phyloP scores from a whole-genome alignment of 2,113 vertebrate species.

The Hymenochirus boettgeri region DNA sequence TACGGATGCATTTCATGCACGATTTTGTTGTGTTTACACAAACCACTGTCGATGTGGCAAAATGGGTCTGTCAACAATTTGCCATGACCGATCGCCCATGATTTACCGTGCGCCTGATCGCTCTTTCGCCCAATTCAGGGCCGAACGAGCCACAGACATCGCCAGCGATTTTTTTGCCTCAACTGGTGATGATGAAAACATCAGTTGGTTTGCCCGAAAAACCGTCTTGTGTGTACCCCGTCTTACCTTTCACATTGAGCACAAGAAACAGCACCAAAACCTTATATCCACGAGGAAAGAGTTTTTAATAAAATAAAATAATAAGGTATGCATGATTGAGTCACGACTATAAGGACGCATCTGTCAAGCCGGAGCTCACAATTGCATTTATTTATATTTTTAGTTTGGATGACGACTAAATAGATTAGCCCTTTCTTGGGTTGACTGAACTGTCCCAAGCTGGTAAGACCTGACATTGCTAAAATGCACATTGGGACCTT shows the following conservation, averaged over 20 bases:
- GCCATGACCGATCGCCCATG: too few species aligned
- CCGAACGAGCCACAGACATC: too few species aligned
- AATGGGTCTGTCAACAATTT: too few species aligned
- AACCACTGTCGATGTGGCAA: too few species aligned
- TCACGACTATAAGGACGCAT: not conserved
- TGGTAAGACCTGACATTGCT: constrained; percentile 2
- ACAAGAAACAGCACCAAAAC: constrained; percentile 1
- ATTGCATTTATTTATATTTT: constrained; percentile 26
- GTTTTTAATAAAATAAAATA: constrained; percentile 5
- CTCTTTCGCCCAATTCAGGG: too few species aligned
- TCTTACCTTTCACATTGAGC: not conserved
- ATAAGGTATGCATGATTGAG: constrained; percentile 19
- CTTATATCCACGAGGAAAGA: not conserved
- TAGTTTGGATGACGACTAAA: constrained; percentile 11
- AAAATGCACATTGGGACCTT: not conserved
- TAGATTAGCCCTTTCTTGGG: not conserved
- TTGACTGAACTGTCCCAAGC: not conserved
- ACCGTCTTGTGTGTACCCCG: too few species aligned
- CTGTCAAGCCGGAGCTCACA: not conserved
- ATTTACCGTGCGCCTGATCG: too few species aligned
- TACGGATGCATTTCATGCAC: too few species aligned
- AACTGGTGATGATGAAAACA: too few species aligned
- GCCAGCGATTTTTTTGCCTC: too few species aligned
- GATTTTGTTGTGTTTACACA: too few species aligned
- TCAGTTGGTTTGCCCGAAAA: too few species aligned